Evolutionary conservation across 2,113 vertebrate species (phyloP).

Genomic region (Notiomystis cincta): DNA sequence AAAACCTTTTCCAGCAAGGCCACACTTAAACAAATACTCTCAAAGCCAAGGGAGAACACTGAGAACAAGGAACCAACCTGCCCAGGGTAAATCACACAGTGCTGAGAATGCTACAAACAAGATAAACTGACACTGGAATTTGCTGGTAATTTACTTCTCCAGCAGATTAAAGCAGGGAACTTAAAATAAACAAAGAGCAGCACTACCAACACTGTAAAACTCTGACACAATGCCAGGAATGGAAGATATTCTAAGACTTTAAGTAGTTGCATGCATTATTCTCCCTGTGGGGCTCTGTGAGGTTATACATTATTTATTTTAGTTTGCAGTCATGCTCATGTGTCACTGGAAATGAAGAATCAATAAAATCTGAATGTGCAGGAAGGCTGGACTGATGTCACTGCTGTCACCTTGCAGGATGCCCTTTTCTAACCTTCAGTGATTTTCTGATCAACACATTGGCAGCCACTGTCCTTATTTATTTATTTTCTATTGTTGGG

Average conservation of each 20-base stretch:
- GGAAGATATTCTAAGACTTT: background rate
- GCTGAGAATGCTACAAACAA: background rate
- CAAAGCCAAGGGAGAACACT: background rate
- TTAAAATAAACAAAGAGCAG: conserved; percentile 27
- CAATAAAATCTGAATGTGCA: background rate
- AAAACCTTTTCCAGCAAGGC: background rate
- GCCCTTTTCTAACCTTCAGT: background rate
- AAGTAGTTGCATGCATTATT: background rate
- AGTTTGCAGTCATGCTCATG: background rate
- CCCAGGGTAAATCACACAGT: background rate
- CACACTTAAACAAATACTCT: background rate
- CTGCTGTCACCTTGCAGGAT: background rate
- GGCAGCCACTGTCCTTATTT: background rate
- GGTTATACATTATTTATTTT: background rate
- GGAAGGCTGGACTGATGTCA: background rate
- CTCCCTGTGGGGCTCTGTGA: background rate
- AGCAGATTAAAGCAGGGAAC: conserved; percentile 5
- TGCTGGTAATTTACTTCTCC: conserved; percentile 4
- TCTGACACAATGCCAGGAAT: conserved; percentile 20
- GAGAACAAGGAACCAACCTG: background rate
- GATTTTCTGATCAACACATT: background rate
- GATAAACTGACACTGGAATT: conserved; percentile 9
- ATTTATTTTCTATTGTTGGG: background rate
- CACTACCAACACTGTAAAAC: background rate
- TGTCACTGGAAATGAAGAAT: background rate